Conservation (phyloP, 2,888 invertebrate genomes). For the Temnothorax ravouxi region DNA sequence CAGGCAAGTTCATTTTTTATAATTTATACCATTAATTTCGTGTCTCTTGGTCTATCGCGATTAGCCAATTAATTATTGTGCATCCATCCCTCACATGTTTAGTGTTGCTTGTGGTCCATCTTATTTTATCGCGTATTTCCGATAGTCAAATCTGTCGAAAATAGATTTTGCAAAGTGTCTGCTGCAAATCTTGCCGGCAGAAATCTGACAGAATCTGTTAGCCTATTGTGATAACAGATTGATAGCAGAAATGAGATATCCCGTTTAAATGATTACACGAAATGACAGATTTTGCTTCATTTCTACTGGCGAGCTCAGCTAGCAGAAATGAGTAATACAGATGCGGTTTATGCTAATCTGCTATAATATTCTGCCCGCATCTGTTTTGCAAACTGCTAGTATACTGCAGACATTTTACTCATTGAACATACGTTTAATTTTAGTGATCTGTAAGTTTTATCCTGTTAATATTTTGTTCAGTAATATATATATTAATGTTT, state of each 20-base stretch:
- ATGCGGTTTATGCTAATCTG: background rate
- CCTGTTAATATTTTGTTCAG: background rate
- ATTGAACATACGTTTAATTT: background rate
- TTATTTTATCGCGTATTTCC: background rate
- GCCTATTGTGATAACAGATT: background rate
- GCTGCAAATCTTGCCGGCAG: background rate
- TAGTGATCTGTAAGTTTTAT: background rate
- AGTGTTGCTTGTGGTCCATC: background rate
- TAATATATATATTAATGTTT: background rate
- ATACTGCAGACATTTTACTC: no score
- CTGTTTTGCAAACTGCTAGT: background rate
- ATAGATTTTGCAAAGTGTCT: background rate
- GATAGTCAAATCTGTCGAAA: background rate
- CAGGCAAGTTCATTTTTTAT: constrained; percentile 43
- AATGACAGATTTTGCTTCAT: background rate
- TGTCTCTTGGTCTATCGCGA: background rate
- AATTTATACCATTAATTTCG: constrained; percentile 13
- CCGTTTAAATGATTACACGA: background rate
- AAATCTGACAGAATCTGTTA: background rate
- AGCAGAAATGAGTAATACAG: background rate
- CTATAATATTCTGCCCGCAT: background rate
- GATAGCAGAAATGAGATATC: background rate
- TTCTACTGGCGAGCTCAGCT: background rate
- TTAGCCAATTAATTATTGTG: background rate
- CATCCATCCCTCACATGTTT: background rate